Percentiles rank a stretch among this genome's conserved stretches.
Evolutionary conservation across 2,113 vertebrate genomes (phyloP).

Genomic region (Proterorhinus semilunaris): DNA sequence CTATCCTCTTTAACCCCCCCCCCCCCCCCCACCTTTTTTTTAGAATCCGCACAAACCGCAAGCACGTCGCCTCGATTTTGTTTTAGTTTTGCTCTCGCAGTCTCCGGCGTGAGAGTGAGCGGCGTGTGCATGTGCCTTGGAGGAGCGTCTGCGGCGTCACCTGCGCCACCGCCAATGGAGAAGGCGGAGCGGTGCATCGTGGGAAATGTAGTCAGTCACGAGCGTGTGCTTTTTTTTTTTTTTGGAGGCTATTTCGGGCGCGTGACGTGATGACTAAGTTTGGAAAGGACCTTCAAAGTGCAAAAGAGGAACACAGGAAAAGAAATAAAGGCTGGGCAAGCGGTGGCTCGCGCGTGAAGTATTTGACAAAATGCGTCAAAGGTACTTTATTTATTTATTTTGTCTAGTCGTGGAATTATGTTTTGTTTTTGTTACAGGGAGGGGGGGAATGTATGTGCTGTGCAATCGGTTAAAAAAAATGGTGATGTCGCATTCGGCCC

Average conservation of each 20-base stretch:
- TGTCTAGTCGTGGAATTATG: too few species aligned
- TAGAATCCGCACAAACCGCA: constrained; percentile 9
- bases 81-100: constrained; percentile 65
- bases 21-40: constrained; percentile 30
- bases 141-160: constrained; percentile 68
- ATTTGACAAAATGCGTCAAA: too few species aligned
- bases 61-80: constrained; percentile 47
- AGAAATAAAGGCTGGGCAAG: neutral
- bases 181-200: constrained; percentile 5
- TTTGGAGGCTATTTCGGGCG: constrained; percentile 24
- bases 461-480: too few species aligned
- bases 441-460: too few species aligned
- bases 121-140: constrained; percentile 30
- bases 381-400: too few species aligned
- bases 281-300: constrained; percentile 7
- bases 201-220: constrained; percentile 64
- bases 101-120: neutral
- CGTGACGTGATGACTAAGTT: constrained; percentile 38
- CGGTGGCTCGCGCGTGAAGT: too few species aligned
- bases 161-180: constrained; percentile 74
- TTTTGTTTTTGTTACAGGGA: too few species aligned
- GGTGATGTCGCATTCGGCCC: too few species aligned
- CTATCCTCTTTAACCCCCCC: constrained; percentile 9
- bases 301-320: neutral
- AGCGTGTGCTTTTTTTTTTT: too few species aligned